Evolutionary conservation across 2,888 invertebrate species (phyloP).

Genomic region (Pollenia griseotomentosa): DNA sequence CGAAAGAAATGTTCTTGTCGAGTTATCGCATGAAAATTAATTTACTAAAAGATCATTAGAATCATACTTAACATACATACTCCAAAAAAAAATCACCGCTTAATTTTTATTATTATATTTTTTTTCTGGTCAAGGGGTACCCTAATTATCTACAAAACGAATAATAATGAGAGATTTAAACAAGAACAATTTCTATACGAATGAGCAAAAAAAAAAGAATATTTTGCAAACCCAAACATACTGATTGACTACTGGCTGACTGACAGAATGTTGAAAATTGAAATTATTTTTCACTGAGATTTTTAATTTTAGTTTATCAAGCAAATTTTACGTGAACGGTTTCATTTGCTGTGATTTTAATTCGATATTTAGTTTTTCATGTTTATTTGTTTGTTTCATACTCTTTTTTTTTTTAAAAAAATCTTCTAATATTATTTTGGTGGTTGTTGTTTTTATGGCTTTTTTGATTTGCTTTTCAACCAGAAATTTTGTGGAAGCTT

Average conservation of each 20-base stretch:
- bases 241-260: slow-evolving; percentile 13
- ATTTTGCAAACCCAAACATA: slow-evolving; percentile 28
- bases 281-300: slow-evolving; percentile 59
- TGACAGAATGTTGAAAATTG: slow-evolving; percentile 39
- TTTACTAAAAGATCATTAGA: neutral
- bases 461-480: slow-evolving; percentile 14
- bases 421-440: neutral
- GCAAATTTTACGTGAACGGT: slow-evolving; percentile 71
- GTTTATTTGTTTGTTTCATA: slow-evolving; percentile 21
- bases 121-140: slow-evolving; percentile 29
- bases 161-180: slow-evolving; percentile 49
- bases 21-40: neutral
- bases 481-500: neutral
- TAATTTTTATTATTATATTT: neutral
- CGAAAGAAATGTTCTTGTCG: no score
- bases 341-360: slow-evolving; percentile 68
- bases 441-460: slow-evolving; percentile 34
- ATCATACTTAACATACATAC: neutral
- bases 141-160: slow-evolving; percentile 56
- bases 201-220: slow-evolving; percentile 52
- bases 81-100: neutral
- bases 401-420: neutral
- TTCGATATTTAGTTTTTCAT: slow-evolving; percentile 31
- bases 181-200: slow-evolving; percentile 53
- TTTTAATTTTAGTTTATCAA: slow-evolving; percentile 65